Evolutionary conservation across 1,140 invertebrate genomes (phyloP).

Genomic region (Cyphomyrmex costatus): DNA sequence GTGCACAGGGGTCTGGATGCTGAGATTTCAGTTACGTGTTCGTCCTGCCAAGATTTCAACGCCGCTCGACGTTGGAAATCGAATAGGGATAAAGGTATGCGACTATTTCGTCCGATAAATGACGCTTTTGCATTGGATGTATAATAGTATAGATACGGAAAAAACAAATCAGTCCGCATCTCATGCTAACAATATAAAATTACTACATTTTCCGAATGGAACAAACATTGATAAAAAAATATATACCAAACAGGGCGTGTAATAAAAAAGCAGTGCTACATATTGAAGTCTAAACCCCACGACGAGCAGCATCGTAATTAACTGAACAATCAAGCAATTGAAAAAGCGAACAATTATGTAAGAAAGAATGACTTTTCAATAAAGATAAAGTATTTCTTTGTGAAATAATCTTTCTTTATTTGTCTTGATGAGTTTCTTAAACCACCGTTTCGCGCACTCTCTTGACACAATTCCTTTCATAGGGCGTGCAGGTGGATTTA

Average conservation of each 20-base stretch:
- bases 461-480: slow-evolving; percentile 47
- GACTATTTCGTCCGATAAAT: slow-evolving; percentile 22
- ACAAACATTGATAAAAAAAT: background rate
- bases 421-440: slow-evolving; percentile 25
- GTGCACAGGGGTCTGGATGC: slow-evolving; percentile 77
- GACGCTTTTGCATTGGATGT: background rate
- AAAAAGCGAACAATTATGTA: background rate
- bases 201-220: background rate
- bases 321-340: background rate
- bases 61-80: slow-evolving; percentile 39
- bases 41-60: slow-evolving; percentile 69
- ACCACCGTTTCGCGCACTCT: slow-evolving; percentile 48
- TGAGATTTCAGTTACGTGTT: slow-evolving; percentile 84
- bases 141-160: background rate
- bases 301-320: background rate
- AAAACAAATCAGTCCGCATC: background rate
- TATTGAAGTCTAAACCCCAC: background rate
- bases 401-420: background rate
- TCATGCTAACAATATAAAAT: background rate
- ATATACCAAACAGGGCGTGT: background rate
- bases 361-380: background rate
- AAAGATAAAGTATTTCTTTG: background rate
- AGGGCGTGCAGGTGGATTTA: slow-evolving; percentile 79
- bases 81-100: slow-evolving; percentile 30
- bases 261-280: background rate